Conservation (phyloP, 64 coral and sea anemone genomes). For the Anthopleura sola region DNA sequence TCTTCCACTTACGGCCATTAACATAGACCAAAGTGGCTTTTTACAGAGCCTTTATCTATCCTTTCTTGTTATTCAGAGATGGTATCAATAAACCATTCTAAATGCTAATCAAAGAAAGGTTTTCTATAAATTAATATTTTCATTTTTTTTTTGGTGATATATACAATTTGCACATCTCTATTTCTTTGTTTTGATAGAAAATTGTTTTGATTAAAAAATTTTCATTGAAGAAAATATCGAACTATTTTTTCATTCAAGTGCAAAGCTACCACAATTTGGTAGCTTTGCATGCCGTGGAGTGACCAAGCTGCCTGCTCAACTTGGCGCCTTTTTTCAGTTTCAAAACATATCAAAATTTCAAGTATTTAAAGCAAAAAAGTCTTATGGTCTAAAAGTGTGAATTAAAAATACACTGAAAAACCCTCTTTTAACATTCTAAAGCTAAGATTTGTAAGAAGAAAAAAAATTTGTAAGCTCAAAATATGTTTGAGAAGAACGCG, state of each 20-base stretch:
- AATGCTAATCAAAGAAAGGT: conserved; percentile 5
- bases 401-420: neutral
- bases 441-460: too few relatives aligned
- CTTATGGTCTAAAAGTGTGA: neutral
- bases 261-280: neutral
- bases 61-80: conserved; percentile 9
- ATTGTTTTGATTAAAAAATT: too few relatives aligned
- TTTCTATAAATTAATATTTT: neutral
- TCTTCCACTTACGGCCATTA: conserved; percentile 24
- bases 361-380: neutral
- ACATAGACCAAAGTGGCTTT: conserved; percentile 36
- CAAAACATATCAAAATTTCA: neutral
- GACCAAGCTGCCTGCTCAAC: neutral
- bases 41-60: conserved; percentile 30
- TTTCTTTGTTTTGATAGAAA: neutral
- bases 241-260: neutral
- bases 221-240: neutral
- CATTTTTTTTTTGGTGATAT: neutral
- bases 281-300: neutral
- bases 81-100: conserved; percentile 24
- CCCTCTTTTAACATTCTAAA: neutral
- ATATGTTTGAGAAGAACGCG: too few relatives aligned
- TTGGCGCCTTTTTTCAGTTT: neutral
- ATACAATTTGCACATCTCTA: neutral
- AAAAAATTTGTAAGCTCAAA: too few relatives aligned